Base-by-base conservation (phyloP, 2,888 invertebrate species). In the Gymnocheta viridis region DNA sequence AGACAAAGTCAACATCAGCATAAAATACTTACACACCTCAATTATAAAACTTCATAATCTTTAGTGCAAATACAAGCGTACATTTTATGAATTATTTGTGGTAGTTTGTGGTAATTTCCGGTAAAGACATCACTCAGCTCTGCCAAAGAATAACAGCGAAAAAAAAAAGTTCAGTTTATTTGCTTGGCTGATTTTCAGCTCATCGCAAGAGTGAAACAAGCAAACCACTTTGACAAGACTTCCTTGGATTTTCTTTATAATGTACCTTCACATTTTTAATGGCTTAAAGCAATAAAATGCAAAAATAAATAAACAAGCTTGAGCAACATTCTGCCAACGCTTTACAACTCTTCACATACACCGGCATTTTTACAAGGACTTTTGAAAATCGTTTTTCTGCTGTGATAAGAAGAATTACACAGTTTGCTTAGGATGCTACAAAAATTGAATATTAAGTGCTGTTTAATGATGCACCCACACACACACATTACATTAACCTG, bases 101-200 rank as follows among this genome's bases (percentile, higher is more conserved):
- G 62, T 62, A 64, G 78, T 56, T 79, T 70, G 72, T 86, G 86
- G 85, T 86, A 88, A 88, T 88, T 88, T 88, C 88, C 88, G 88
- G 88, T 73, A 67, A 84, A 80, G 84, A 72, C 79, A 62, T 38
- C 44, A 67, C 49, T 62, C 66, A 73, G 62, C 72, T 66, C 19
- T 38, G 49, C 41, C 38, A 35, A 47, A 51, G 51, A 49, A 17
- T 47, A 72, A 69, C 35, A 62, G 24, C 54, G 10, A 78, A 80
- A 77, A 82, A 85, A 83, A 19, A 38, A 56, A 49, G 51, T 24
- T 85, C 81, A 85, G 82, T 86, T 85, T 82, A 84, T 86, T 82
- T 85, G 85, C 86, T 58, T 84, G 80, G 83, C n/a, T 83, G 85
- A 77, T 81, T 83, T 84, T 84, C 27, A 69, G 84, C 81, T 73